Conservation (phyloP, 2,113 vertebrate genomes). For the Cettia cetti region DNA sequence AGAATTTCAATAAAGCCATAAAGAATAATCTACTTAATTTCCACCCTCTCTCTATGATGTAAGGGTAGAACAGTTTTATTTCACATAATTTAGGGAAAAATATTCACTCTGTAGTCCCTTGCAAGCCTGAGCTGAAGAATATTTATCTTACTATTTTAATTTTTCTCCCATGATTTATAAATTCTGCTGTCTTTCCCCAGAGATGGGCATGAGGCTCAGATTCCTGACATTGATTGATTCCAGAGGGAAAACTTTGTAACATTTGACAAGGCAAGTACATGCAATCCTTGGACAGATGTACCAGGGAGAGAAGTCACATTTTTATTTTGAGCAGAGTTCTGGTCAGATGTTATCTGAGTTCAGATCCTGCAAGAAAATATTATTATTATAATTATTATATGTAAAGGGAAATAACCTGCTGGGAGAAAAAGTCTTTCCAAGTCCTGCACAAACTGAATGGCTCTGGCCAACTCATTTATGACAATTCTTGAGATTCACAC, state of each 20-base stretch:
- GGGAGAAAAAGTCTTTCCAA: not conserved
- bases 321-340: not conserved
- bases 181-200: not conserved
- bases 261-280: not conserved
- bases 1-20: constrained; percentile 30
- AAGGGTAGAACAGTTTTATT: not conserved
- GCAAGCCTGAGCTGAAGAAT: not conserved
- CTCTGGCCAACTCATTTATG: not conserved
- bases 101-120: not conserved
- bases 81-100: not conserved
- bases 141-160: not conserved
- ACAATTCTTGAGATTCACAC: not conserved
- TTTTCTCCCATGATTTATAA: not conserved
- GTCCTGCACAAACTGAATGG: not conserved
- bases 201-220: not conserved
- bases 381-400: not conserved
- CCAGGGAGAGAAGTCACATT: not conserved
- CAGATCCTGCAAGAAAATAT: not conserved
- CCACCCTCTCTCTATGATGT: not conserved
- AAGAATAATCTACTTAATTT: constrained; percentile 30
- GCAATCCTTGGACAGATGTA: not conserved
- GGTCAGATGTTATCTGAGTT: not conserved
- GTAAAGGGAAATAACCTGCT: not conserved
- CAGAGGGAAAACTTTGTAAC: not conserved
- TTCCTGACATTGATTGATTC: constrained; percentile 1